These are phyloP conservation scores for Epizoanthus stellaris DNA, from an alignment of 92 coral and sea anemone species.

Conservation along the genomic window DNA sequence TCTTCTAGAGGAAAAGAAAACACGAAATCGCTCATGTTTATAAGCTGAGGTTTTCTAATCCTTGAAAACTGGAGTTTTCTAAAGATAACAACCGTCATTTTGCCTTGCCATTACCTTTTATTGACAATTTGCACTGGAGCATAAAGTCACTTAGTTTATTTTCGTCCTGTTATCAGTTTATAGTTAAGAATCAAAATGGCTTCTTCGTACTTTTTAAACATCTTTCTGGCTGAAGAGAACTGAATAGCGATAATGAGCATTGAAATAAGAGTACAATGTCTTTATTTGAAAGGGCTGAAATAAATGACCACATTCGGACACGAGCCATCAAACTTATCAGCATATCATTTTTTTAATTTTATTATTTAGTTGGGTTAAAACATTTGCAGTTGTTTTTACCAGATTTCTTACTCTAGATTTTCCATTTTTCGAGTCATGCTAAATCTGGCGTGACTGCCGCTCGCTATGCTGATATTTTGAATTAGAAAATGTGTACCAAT, in stretches of 20 bases:
- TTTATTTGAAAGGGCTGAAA: slow-evolving; percentile 27
- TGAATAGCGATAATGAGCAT: slow-evolving; percentile 37
- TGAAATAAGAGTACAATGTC: slow-evolving; percentile 33
- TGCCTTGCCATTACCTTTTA: neutral
- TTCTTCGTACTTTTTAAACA: slow-evolving; percentile 19
- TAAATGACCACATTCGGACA: neutral
- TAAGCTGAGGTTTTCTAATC: neutral
- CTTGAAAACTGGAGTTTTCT: neutral
- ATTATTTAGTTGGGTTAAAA: too few species aligned
- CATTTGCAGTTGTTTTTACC: neutral
- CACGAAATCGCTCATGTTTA: neutral
- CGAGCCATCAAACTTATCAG: neutral
- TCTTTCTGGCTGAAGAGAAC: neutral
- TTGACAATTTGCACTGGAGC: slow-evolving; percentile 7
- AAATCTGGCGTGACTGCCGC: slow-evolving; percentile 23
- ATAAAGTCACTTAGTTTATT: slow-evolving; percentile 1
- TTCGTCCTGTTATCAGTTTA: neutral
- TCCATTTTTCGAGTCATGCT: neutral
- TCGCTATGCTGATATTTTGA: slow-evolving; percentile 2
- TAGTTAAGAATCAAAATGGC: slow-evolving; percentile 28
- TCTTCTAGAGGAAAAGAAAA: neutral
- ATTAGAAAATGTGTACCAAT: neutral
- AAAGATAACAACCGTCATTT: neutral
- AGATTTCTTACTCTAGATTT: neutral
- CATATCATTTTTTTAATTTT: too few species aligned